Evolutionary conservation across 2,113 vertebrate genomes (phyloP).

Genomic region (Hystrix cristata): DNA sequence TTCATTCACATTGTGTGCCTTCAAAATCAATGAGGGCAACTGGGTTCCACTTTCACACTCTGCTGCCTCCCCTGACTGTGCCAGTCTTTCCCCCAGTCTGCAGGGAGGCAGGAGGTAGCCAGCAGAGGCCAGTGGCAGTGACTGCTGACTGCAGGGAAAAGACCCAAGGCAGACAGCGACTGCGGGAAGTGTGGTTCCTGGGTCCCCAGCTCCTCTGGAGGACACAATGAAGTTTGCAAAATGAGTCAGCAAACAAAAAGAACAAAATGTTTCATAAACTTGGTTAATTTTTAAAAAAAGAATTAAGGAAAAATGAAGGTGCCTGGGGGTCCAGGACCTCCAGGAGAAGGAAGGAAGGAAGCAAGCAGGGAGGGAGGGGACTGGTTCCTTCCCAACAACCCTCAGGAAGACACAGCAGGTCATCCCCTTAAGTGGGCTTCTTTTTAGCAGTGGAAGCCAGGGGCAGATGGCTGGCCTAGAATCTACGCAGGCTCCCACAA

Average conservation of each 20-base stretch:
- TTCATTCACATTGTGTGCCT: not conserved
- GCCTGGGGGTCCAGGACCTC: not conserved
- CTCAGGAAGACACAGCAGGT: not conserved
- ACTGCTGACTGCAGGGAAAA: fast-evolving
- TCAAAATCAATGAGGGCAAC: not conserved
- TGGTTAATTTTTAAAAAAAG: not conserved
- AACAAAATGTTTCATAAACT: not conserved
- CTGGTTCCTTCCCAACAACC: not conserved
- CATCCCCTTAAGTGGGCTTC: not conserved
- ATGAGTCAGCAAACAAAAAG: not conserved
- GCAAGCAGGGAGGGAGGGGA: not conserved
- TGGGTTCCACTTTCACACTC: not conserved
- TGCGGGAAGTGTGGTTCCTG: not conserved
- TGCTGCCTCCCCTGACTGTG: not conserved
- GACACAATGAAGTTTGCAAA: not conserved
- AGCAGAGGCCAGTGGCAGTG: not conserved
- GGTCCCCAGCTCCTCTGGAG: not conserved
- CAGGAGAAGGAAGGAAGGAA: not conserved
- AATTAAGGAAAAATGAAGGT: not conserved
- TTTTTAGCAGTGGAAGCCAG: fast-evolving
- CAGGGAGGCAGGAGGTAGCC: fast-evolving
- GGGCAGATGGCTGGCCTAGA: fast-evolving
- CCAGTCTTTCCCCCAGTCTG: not conserved
- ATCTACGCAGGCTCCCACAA: fast-evolving
- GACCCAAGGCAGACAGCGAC: no score